Percentiles rank a stretch among this genome's conserved stretches.
phyloP scores from a whole-genome alignment of 2,888 invertebrate genomes.

The Hydraecia micacea region DNA sequence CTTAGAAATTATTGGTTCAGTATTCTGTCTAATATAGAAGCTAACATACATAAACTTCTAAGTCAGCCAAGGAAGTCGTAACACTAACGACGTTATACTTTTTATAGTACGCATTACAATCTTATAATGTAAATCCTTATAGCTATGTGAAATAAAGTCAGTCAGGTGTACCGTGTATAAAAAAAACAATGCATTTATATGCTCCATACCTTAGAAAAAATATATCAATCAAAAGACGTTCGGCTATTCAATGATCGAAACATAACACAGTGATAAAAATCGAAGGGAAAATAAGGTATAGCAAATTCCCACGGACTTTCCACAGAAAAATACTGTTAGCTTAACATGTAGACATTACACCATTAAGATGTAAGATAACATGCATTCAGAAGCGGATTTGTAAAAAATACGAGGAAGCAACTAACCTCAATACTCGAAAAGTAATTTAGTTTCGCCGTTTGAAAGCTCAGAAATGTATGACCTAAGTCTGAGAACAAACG shows the following conservation, averaged over 20 bases:
- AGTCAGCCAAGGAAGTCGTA: not conserved
- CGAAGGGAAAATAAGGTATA: slow-evolving; percentile 10
- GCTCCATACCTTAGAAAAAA: not conserved
- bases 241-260: slow-evolving; percentile 1
- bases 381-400: slow-evolving; percentile 35
- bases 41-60: slow-evolving; percentile 4
- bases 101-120: slow-evolving; percentile 2
- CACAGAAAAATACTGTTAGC: slow-evolving; percentile 27
- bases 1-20: slow-evolving; percentile 15
- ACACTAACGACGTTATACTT: not conserved
- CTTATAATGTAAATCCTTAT: slow-evolving; percentile 11
- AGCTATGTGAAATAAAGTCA: not conserved
- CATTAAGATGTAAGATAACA: slow-evolving; percentile 60
- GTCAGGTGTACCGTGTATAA: not conserved
- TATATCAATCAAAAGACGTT: slow-evolving; percentile 9
- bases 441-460: slow-evolving; percentile 42
- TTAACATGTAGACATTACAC: slow-evolving; percentile 30
- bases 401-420: slow-evolving; percentile 53
- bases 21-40: not conserved
- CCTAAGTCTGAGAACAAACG: slow-evolving; percentile 28
- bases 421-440: slow-evolving; percentile 42
- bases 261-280: slow-evolving; percentile 13
- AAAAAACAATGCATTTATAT: slow-evolving; percentile 8
- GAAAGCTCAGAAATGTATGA: slow-evolving; percentile 31
- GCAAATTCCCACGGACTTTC: slow-evolving; percentile 43